These are phyloP conservation scores for Oikopleura albicans DNA, from an alignment of 23 tunicate genomes.

Conservation along the genomic window DNA sequence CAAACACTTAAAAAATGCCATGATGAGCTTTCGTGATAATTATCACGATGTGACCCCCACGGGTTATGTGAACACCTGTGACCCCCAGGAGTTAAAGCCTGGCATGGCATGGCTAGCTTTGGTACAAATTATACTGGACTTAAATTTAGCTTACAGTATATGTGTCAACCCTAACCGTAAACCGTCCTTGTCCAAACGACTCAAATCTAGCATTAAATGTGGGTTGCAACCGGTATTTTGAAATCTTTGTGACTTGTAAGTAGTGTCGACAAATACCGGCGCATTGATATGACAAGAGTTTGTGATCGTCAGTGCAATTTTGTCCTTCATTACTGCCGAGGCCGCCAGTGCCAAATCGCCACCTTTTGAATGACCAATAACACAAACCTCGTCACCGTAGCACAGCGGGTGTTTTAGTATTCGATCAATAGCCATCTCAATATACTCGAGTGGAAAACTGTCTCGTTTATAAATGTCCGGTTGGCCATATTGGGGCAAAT, in stretches of 20 bases:
- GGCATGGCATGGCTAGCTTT: not conserved
- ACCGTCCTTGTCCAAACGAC: not conserved
- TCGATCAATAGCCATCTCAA: not conserved
- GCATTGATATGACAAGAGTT: not conserved
- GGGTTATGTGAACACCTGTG: no score
- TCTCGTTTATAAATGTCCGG: not conserved
- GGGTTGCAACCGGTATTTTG: not conserved
- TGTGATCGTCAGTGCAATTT: not conserved
- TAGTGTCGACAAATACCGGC: not conserved
- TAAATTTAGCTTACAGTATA: no score
- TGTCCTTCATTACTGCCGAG: not conserved
- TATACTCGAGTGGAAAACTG: not conserved
- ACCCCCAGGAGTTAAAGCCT: not conserved
- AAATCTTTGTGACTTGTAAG: not conserved
- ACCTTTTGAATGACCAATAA: slow-evolving; percentile 13
- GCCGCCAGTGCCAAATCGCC: not conserved
- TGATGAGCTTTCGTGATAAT: no score
- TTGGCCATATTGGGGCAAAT: not conserved
- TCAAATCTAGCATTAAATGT: not conserved
- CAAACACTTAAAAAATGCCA: no score
- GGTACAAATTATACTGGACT: not conserved
- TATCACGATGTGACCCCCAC: no score
- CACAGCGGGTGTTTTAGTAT: not conserved
- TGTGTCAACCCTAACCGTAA: no score
- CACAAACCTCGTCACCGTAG: not conserved